Conservation (phyloP, 2,888 invertebrate genomes). For the Punctoribates punctum region DNA sequence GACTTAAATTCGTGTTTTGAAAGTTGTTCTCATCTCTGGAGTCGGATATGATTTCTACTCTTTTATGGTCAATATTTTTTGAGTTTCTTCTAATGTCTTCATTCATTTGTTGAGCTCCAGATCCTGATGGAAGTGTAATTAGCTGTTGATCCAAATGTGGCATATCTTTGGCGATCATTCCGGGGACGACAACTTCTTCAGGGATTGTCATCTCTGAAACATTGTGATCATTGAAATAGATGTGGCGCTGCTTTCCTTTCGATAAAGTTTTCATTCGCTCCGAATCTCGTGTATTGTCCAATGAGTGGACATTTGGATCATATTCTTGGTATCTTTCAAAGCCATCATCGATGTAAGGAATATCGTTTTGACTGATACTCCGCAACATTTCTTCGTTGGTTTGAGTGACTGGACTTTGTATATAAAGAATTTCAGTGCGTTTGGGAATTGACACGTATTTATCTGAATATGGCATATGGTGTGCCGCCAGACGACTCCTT, state of each 20-base stretch:
- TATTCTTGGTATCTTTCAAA: not conserved
- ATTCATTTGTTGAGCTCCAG: not conserved
- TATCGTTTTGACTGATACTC: conserved; percentile 17
- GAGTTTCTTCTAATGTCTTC: not conserved
- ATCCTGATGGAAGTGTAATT: not conserved
- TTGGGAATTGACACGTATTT: conserved; percentile 42
- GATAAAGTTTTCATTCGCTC: not conserved
- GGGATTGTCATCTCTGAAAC: conserved; percentile 9
- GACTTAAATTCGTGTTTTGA: not conserved
- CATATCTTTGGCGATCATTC: not conserved
- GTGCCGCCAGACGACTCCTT: not conserved
- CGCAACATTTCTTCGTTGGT: not conserved
- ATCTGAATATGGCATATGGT: not conserved
- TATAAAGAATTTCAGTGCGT: conserved; percentile 48
- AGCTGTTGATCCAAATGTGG: not conserved
- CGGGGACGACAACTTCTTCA: conserved; percentile 12
- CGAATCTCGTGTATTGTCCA: not conserved
- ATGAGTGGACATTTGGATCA: not conserved
- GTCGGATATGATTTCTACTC: not conserved
- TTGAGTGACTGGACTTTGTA: conserved; percentile 45
- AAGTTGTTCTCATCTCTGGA: too few relatives aligned
- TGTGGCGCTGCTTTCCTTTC: not conserved
- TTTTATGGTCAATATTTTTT: not conserved
- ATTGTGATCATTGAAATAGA: conserved; percentile 15
- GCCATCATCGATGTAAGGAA: not conserved